Conservation (phyloP, 1,140 invertebrate genomes). For the Ptiloglossa arizonensis region DNA sequence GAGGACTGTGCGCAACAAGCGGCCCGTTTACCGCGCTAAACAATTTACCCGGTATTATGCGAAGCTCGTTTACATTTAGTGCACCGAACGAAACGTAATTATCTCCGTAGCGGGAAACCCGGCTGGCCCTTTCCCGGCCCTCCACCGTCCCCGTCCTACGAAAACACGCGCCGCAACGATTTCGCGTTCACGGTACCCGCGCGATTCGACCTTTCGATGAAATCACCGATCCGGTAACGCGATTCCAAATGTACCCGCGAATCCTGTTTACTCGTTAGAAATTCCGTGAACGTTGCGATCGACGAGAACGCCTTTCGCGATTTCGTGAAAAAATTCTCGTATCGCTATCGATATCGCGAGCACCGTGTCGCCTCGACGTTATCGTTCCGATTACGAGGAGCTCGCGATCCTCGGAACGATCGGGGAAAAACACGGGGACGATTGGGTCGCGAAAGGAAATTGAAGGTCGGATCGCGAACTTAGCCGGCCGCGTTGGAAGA, state of each 20-base stretch:
- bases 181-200: too few relatives aligned
- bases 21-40: background rate
- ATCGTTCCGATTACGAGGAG: background rate
- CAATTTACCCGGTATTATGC: slow-evolving; percentile 2
- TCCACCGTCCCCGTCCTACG: background rate
- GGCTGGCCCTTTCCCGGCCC: too few relatives aligned
- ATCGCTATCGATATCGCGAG: too few relatives aligned
- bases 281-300: too few relatives aligned
- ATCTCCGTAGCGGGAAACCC: background rate
- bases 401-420: too few relatives aligned
- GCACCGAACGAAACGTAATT: slow-evolving; percentile 3
- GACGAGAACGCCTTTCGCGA: too few relatives aligned
- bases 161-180: background rate
- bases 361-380: too few relatives aligned
- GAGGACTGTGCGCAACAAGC: background rate
- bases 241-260: too few relatives aligned
- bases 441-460: background rate
- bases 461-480: background rate
- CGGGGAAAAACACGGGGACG: background rate
- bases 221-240: too few relatives aligned
- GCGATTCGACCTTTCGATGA: too few relatives aligned
- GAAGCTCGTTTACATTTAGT: background rate
- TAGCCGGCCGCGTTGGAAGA: background rate
- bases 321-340: too few relatives aligned
- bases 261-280: too few relatives aligned